phyloP scores from a whole-genome alignment of 2,888 invertebrate species.

The Acanthosepion pharaonis region DNA sequence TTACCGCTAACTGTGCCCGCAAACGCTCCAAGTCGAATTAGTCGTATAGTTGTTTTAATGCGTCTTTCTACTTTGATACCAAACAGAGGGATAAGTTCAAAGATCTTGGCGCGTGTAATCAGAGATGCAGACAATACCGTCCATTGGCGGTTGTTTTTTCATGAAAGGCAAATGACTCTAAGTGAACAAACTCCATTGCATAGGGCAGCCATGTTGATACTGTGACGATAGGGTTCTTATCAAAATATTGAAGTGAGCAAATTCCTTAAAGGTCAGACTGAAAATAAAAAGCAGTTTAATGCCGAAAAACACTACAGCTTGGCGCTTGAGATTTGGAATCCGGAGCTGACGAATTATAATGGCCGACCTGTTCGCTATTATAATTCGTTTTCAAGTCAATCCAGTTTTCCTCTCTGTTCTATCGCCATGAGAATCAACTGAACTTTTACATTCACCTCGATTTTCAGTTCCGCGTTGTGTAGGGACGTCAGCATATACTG shows the following conservation, averaged over 20 bases:
- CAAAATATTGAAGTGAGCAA: not conserved
- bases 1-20: not conserved
- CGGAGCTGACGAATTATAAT: not conserved
- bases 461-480: not conserved
- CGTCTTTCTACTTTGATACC: not conserved
- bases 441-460: not conserved
- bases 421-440: not conserved
- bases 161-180: not conserved
- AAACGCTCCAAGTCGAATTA: not conserved
- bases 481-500: not conserved
- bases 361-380: not conserved
- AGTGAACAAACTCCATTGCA: not conserved
- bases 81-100: not conserved
- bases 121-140: not conserved
- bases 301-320: not conserved
- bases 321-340: not conserved
- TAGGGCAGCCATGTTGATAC: conserved; percentile 18
- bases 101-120: not conserved
- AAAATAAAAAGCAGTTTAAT: conserved; percentile 6
- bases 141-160: not conserved
- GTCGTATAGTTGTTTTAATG: not conserved
- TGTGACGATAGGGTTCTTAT: not conserved
- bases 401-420: not conserved
- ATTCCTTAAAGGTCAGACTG: not conserved
- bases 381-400: not conserved